Evolutionary conservation across 2,113 vertebrate species (phyloP).

Genomic region (Xiphophorus maculatus): DNA sequence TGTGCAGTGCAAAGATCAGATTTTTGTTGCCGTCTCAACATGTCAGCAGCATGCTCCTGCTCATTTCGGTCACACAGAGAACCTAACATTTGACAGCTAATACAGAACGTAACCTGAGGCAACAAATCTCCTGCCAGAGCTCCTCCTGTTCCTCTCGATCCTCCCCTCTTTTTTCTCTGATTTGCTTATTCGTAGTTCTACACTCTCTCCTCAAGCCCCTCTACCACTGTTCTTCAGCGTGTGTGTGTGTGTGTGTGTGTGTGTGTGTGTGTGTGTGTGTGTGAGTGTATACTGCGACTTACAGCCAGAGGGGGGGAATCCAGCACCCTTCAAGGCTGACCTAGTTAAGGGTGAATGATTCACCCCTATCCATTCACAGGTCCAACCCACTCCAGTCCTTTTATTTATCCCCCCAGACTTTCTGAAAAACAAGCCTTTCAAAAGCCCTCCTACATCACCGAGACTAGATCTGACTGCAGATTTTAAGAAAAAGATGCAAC

Average conservation of each 20-base stretch:
- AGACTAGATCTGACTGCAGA: conserved; percentile 25
- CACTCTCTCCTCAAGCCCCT: conserved; percentile 19
- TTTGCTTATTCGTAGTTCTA: conserved; percentile 12
- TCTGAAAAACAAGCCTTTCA: conserved; percentile 46
- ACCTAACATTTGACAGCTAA: conserved; percentile 42
- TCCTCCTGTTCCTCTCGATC: conserved; percentile 29
- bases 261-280: conserved; percentile 1
- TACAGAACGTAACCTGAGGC: conserved; percentile 38
- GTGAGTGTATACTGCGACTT: conserved; percentile 22
- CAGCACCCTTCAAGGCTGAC: conserved; percentile 73
- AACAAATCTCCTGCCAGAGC: conserved; percentile 31
- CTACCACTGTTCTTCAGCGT: conserved; percentile 2
- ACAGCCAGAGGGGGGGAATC: conserved; percentile 62
- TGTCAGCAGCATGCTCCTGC: conserved; percentile 6
- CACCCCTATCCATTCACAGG: conserved; percentile 69
- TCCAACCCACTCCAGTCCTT: conserved; percentile 28
- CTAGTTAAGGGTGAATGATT: conserved; percentile 75
- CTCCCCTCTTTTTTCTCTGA: conserved; percentile 22
- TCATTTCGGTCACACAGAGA: conserved; percentile 28
- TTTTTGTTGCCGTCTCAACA: background rate
- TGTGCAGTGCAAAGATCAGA: background rate
- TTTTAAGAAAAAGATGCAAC: conserved; percentile 28
- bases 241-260: conserved; percentile 13
- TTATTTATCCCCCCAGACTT: background rate
- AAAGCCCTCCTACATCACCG: conserved; percentile 40